phyloP scores from a whole-genome alignment of 2,113 vertebrate species.

The Cephalopholis sonnerati region DNA sequence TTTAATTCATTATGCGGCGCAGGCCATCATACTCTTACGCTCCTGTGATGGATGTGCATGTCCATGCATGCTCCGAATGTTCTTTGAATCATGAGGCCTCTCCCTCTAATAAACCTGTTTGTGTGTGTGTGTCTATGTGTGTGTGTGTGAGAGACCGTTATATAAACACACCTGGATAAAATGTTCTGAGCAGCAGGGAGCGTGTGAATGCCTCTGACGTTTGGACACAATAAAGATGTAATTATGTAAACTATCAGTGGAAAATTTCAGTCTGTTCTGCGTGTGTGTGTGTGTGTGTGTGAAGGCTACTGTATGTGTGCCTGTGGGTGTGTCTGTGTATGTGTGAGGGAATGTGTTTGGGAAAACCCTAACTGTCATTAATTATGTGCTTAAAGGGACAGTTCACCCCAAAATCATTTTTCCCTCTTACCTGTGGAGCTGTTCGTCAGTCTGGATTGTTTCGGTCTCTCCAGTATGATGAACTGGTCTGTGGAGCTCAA shows the following conservation, averaged over 20 bases:
- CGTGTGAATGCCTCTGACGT: slow-evolving; percentile 48
- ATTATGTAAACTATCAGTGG: slow-evolving; percentile 67
- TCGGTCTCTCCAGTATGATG: too few relatives aligned
- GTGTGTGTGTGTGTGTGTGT: slow-evolving; percentile 17
- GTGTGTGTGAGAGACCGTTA: slow-evolving; percentile 45
- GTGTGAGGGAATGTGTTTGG: slow-evolving; percentile 23
- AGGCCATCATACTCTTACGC: slow-evolving; percentile 66
- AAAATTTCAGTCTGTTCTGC: slow-evolving; percentile 44
- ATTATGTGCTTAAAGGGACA: not conserved
- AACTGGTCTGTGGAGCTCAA: too few relatives aligned
- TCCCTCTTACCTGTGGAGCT: too few relatives aligned
- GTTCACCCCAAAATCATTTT: too few relatives aligned
- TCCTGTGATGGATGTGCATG: slow-evolving; percentile 78
- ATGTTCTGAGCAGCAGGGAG: slow-evolving; percentile 39
- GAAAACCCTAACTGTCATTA: slow-evolving; percentile 1
- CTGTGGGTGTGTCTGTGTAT: slow-evolving; percentile 3
- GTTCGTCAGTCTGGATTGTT: too few relatives aligned
- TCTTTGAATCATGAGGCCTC: slow-evolving; percentile 69
- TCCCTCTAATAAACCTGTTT: slow-evolving; percentile 72
- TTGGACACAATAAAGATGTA: slow-evolving; percentile 58
- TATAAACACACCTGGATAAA: slow-evolving; percentile 75
- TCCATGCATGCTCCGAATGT: slow-evolving; percentile 72
- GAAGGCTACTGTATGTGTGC: slow-evolving; percentile 9
- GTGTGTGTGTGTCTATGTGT: slow-evolving; percentile 27
- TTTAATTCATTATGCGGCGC: slow-evolving; percentile 79